A percentile compares a stretch with the other conserved stretches of the same genome.
Evolutionary conservation across 2,113 vertebrate genomes (phyloP).

Genomic region (Neogale vison): DNA sequence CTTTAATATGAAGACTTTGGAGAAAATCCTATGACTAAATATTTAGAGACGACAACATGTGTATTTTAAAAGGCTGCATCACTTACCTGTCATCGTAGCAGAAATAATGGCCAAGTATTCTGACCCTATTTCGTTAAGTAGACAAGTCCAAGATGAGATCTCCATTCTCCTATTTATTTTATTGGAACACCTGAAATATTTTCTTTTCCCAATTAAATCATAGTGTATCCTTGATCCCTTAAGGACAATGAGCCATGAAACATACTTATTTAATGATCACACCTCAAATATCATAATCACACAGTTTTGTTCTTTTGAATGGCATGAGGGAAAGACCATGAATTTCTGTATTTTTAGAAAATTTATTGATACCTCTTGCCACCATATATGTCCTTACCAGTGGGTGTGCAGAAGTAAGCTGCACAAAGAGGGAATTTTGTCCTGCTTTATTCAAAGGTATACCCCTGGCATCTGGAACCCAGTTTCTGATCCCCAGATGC

Average conservation of each 20-base stretch:
- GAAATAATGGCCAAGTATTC: background rate
- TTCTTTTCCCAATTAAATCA: background rate
- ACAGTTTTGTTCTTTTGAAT: background rate
- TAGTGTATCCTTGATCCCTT: background rate
- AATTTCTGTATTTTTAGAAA: background rate
- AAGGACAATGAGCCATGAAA: background rate
- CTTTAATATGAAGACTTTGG: background rate
- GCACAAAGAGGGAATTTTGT: background rate
- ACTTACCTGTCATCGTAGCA: background rate
- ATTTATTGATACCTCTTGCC: background rate
- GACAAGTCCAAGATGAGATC: background rate
- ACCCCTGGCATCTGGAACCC: background rate
- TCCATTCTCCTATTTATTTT: background rate
- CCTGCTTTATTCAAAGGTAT: background rate
- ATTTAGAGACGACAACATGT: background rate
- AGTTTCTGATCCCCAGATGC: background rate
- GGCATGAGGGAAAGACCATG: background rate
- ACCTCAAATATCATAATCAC: background rate
- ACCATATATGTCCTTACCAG: background rate
- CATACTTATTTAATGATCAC: background rate
- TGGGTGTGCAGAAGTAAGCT: background rate
- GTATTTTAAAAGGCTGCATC: background rate
- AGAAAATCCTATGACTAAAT: background rate
- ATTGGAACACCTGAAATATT: background rate
- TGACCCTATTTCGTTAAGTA: background rate